Conservation (phyloP, 2,888 invertebrate species). For the Pammene aurita region DNA sequence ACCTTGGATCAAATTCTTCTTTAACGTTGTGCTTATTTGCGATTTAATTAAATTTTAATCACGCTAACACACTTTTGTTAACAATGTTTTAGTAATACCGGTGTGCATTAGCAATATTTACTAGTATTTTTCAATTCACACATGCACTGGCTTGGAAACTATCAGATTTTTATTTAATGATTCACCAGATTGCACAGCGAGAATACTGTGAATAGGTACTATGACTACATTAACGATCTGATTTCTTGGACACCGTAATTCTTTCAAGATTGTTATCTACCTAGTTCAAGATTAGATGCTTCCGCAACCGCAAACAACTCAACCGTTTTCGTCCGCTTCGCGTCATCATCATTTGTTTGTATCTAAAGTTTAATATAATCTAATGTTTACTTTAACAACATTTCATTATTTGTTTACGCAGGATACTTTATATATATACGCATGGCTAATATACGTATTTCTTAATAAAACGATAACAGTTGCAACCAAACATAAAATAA, state of each 20-base stretch:
- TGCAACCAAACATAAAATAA: slow-evolving; percentile 35
- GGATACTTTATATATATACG: background rate
- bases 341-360: slow-evolving; percentile 3
- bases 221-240: slow-evolving; percentile 22
- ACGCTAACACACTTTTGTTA: slow-evolving; percentile 7
- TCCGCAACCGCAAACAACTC: slow-evolving; percentile 17
- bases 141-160: slow-evolving; percentile 12
- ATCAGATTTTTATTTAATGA: slow-evolving; percentile 17
- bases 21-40: background rate
- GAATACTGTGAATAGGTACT: too few relatives aligned
- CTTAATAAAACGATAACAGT: background rate
- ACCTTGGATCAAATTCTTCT: slow-evolving; percentile 14
- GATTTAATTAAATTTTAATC: background rate
- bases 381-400: background rate
- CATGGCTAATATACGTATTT: too few relatives aligned
- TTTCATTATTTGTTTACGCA: background rate
- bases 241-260: slow-evolving; percentile 16
- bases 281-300: slow-evolving; percentile 14
- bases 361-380: background rate
- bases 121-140: background rate
- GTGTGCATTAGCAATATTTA: background rate
- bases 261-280: slow-evolving; percentile 26
- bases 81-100: background rate
- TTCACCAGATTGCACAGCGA: slow-evolving; percentile 22
- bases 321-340: slow-evolving; percentile 2